Conservation (phyloP, 2,888 invertebrate genomes). For the Erebia palarica region DNA sequence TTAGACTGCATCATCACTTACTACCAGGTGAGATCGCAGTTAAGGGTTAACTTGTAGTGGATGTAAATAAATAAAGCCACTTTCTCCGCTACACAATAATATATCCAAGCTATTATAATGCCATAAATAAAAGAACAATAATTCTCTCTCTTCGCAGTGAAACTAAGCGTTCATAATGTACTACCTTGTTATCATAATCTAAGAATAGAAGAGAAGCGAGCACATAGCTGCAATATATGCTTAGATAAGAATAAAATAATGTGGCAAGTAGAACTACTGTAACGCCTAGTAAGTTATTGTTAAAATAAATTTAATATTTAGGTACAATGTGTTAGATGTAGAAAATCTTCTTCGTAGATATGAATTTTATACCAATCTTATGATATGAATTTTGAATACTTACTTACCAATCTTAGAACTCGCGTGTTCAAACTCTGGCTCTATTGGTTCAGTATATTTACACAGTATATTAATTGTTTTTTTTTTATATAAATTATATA, state of each 20-base stretch:
- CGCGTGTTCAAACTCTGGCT: not conserved
- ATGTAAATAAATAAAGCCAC: too few species aligned
- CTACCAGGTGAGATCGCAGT: too few species aligned
- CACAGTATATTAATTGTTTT: too few species aligned
- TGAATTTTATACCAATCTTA: too few species aligned
- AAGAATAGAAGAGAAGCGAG: conserved; percentile 38
- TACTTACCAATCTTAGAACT: not conserved
- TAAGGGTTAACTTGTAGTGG: too few species aligned
- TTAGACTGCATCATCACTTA: too few species aligned
- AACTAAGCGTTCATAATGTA: conserved; percentile 37
- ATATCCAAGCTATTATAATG: not conserved
- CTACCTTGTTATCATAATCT: conserved; percentile 40
- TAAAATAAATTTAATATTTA: conserved; percentile 12
- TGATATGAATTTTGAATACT: too few species aligned
- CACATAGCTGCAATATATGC: conserved; percentile 31
- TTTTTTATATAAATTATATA: too few species aligned
- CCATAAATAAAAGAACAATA: conserved; percentile 4
- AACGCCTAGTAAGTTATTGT: conserved; percentile 1
- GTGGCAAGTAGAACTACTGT: not conserved
- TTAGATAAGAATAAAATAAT: conserved; percentile 19
- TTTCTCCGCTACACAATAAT: not conserved
- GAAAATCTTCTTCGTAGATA: not conserved
- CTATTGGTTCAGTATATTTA: not conserved
- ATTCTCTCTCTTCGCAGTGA: conserved; percentile 10
- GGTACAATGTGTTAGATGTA: not conserved